Evolutionary conservation across 2,113 vertebrate genomes (phyloP), one percentile per base, ranked within the genome.

Genomic region (Neofelis nebulosa): DNA sequence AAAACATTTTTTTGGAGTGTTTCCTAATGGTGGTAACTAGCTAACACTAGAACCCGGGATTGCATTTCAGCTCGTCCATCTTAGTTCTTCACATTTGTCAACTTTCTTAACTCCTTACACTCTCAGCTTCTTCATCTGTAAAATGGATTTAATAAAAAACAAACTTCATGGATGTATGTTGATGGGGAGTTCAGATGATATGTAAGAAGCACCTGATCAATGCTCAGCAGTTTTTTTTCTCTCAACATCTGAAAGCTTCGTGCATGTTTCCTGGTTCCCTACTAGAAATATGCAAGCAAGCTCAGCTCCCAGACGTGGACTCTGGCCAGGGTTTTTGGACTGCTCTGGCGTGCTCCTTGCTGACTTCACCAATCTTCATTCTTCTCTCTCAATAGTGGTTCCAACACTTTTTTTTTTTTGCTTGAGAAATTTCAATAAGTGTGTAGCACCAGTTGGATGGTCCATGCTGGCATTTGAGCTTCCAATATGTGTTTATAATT

Each of bases 401-500:
- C 13, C 23, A 74, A 36, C 27, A 31, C 11, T n/a, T 90, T n/a
- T 55, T 81, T 55, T 81, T 91, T 89, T 92, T 90, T 21, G 25
- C 88, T 85, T 91, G 41, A 97, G n/a, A 87, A 73, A 86, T 69
- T 86, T 11, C 27, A 76, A 0, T 80, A 91, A 95, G 68, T 27
- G 23, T 2, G 3, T 18, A 91, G 55, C 36, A 48, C 13, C 52
- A 23, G 82, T 50, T 88, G 36, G 41, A 80, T 80, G 91, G 68
- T 82, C n/a, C 23, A 9, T 65, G n/a, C 45, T 88, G 57, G 88
- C 0, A 0, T 98, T 97, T 96, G 94, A 90, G 97, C 76, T 96
- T 96, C 93, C 4, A 8, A 14, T 63, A 78, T 98, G 71, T 97
- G 94, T 98, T 98, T 98, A 79, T 98, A 98, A 98, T 98, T 98